Conservation (phyloP, 2,888 invertebrate genomes). For the Euproctis similis region DNA sequence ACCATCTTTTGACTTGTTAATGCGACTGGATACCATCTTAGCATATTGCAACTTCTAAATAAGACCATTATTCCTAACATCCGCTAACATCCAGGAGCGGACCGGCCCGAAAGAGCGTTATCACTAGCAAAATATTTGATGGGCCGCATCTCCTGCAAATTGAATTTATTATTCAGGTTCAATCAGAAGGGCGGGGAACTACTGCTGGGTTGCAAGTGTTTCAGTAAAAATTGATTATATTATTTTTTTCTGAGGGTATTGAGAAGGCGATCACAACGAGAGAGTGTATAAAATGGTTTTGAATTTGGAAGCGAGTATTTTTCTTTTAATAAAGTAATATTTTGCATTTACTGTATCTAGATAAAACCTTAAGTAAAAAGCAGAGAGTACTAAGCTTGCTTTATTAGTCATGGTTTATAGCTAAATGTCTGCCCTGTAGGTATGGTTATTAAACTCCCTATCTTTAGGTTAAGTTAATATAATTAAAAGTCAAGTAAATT, state of each 20-base stretch:
- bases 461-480: too few relatives aligned
- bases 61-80: slow-evolving; percentile 66
- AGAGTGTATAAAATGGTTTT: not conserved
- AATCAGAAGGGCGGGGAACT: slow-evolving; percentile 48
- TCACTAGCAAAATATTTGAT: slow-evolving; percentile 66
- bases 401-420: too few relatives aligned
- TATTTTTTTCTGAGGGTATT: slow-evolving; percentile 5
- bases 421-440: too few relatives aligned
- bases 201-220: slow-evolving; percentile 18
- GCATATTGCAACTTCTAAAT: slow-evolving; percentile 74
- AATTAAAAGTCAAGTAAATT: too few relatives aligned
- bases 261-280: slow-evolving; percentile 1
- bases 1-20: slow-evolving; percentile 74
- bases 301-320: slow-evolving; percentile 1
- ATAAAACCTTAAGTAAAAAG: too few relatives aligned
- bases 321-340: too few relatives aligned
- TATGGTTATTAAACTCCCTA: too few relatives aligned
- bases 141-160: slow-evolving; percentile 49
- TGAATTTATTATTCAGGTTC: slow-evolving; percentile 71
- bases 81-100: slow-evolving; percentile 36
- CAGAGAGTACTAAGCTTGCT: too few relatives aligned
- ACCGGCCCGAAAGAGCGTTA: slow-evolving; percentile 34
- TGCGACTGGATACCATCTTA: slow-evolving; percentile 72
- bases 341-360: too few relatives aligned
- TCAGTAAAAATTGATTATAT: slow-evolving; percentile 8